Evolutionary conservation across 2,888 invertebrate genomes (phyloP), one percentile per base, ranked within the genome.

Genomic region (Nebria salina): DNA sequence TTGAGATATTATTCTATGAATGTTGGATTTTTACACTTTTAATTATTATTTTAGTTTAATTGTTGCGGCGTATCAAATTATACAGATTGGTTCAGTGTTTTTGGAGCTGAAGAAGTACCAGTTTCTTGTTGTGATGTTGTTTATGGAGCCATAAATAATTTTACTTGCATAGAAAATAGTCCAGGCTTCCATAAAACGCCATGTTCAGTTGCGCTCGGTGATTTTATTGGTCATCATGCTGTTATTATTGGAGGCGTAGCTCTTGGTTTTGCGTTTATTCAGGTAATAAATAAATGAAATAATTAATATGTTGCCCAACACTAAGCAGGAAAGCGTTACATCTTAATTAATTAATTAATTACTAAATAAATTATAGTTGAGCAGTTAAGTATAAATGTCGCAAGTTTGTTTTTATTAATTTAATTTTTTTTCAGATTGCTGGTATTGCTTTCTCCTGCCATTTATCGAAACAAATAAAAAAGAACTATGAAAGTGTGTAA

Each of bases 371-470:
- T 68, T 76, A 73, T 76, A 77, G 77, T 78, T 73, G 73, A 72
- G 77, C 73, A 70, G 80, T 75, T 70, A 82, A 73, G 41, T 20
- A 9, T 64, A 43, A 72, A 74, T 34, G 75, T 78, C 64, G 77
- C 80, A 83, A 77, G 42, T 75, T 77, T 82, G 76, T 73, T 81
- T 83, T 70, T 72, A 78, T 13, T 68, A 65, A n/a, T 75, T 73
- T 64, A 34, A 43, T 84, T 85, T 83, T 86, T 83, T 89, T 93
- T 83, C 91, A 96, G 96, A 90, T 97, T 73, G 90, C 97, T 85
- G 97, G 97, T 74, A 95, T 98, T 83, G 90, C 95, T 83, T 97
- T 97, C 88, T 96, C 98, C 34, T 98, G 97, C 91, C 96, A 96
- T 88, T 91, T 98, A 88, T 96, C 96, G 84, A 94, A 96, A 86